These are phyloP conservation scores for Helobdella robusta DNA, from an alignment of 2,888 invertebrate genomes.

Conservation along the genomic window DNA sequence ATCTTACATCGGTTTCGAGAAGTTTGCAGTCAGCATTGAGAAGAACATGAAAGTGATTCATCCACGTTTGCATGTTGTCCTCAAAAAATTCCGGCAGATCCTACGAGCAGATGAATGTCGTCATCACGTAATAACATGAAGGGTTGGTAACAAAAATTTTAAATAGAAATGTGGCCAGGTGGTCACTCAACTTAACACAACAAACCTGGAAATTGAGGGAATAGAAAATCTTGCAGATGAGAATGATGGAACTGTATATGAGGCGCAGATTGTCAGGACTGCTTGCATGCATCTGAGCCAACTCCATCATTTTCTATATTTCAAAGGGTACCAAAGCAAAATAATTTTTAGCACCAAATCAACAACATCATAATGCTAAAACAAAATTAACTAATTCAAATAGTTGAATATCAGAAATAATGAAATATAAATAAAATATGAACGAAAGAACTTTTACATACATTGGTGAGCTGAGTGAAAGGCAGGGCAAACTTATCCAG, in stretches of 20 bases:
- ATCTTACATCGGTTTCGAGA: constrained; percentile 60
- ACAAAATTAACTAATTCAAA: too few species aligned
- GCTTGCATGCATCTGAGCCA: constrained; percentile 66
- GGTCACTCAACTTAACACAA: background rate
- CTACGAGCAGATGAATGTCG: constrained; percentile 41
- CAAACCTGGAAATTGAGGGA: constrained; percentile 80
- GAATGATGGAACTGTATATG: constrained; percentile 75
- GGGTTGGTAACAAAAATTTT: background rate
- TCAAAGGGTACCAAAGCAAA: constrained; percentile 26
- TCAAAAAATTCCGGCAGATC: constrained; percentile 98
- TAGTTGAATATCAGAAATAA: background rate
- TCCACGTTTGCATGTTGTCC: constrained; percentile 91
- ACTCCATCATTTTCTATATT: constrained; percentile 67
- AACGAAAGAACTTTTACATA: constrained; percentile 49
- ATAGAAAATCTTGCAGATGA: constrained; percentile 89
- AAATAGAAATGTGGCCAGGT: background rate
- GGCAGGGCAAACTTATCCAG: constrained; percentile 73
- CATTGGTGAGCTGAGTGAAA: constrained; percentile 72
- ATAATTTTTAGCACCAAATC: constrained; percentile 37
- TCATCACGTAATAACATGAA: background rate
- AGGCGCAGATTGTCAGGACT: constrained; percentile 63
- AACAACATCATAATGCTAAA: too few species aligned
- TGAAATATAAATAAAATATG: background rate
- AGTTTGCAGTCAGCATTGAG: constrained; percentile 68
- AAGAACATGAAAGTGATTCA: constrained; percentile 74